A percentile compares a stretch with the other conserved stretches of the same genome.
These are phyloP conservation scores for Acromyrmex charruanus DNA, from an alignment of 1,140 invertebrate species.

Conservation along the genomic window DNA sequence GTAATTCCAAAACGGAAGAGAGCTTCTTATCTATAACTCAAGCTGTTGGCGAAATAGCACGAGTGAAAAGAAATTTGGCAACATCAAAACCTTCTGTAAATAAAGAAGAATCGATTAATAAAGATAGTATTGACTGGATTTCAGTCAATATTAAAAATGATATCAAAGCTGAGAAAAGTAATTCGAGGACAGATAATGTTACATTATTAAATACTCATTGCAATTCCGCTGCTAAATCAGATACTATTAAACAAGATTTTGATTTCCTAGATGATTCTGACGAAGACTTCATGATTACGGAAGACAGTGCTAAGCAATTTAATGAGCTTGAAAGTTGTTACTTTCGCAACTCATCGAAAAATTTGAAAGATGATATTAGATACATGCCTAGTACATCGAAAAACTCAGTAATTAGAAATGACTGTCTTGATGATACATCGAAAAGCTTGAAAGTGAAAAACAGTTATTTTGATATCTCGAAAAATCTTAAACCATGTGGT, in stretches of 20 bases:
- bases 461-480: neutral
- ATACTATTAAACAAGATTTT: neutral
- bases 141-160: constrained; percentile 18
- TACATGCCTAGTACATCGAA: neutral
- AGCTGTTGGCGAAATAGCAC: constrained; percentile 58
- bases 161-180: constrained; percentile 1
- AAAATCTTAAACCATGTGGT: neutral
- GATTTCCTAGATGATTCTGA: constrained; percentile 22
- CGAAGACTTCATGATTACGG: constrained; percentile 28
- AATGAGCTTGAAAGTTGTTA: constrained; percentile 47
- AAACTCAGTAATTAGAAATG: neutral
- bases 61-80: constrained; percentile 11
- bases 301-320: constrained; percentile 31
- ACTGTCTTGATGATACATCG: neutral
- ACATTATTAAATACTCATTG: constrained; percentile 57
- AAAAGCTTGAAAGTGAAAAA: neutral
- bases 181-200: constrained; percentile 44
- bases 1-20: constrained; percentile 4
- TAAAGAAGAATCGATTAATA: neutral
- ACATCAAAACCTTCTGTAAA: neutral
- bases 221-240: constrained; percentile 16
- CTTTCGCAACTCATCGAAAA: constrained; percentile 12
- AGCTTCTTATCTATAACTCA: constrained; percentile 64
- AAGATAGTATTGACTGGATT: constrained; percentile 33
- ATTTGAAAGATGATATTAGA: neutral